Base-by-base conservation (phyloP, 1,140 invertebrate genomes). In the Neuroterus valhalla region DNA sequence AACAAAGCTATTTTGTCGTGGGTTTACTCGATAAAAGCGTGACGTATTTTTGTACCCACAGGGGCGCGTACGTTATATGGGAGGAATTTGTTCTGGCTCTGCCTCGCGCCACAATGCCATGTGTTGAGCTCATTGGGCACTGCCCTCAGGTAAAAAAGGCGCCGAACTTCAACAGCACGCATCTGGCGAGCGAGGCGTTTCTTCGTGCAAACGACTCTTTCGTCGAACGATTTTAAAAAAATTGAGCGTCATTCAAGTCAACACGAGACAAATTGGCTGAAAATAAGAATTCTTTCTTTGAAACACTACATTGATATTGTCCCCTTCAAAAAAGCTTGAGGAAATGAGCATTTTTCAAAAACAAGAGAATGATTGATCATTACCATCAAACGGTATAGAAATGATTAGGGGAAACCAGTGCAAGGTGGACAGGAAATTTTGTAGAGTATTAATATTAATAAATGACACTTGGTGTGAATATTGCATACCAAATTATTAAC, bases 171-270 rank as follows among this genome's bases (percentile, higher is more conserved):
- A 71, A 75, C 73, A 50, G 66, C 76, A 85, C 87, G 83, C 88
- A 88, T 88, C 88, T 89, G 88, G 88, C 86, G 82, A 88, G 84
- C 88, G 87, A 70, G 79, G 78, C 76, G 31, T 55, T 68, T 71
- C 70, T 62, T 78, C 71, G 78, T 76, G 75, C 68, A 74, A 69
- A 77, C 71, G 71, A 78, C 48, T 75, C 75, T 78, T 81, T 77
- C 76, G 74, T 75, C 76, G 76, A 78, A 79, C 79, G 74, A 79
- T 76, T 77, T 78, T n/a, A n/a, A n/a, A 72, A 66, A 80, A 82
- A 78, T 79, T 76, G 68, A 45, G 21, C 68, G 70, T 78, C 71
- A 77, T 50, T 76, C 77, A 31, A 26, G 6, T 14, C 52, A 55
- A 26, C 19, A 12, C 19, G 67, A 66, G 45, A 21, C 31, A 38